These are phyloP conservation scores for Phaonia tiefii DNA, from an alignment of 2,888 invertebrate genomes.

Conservation along the genomic window DNA sequence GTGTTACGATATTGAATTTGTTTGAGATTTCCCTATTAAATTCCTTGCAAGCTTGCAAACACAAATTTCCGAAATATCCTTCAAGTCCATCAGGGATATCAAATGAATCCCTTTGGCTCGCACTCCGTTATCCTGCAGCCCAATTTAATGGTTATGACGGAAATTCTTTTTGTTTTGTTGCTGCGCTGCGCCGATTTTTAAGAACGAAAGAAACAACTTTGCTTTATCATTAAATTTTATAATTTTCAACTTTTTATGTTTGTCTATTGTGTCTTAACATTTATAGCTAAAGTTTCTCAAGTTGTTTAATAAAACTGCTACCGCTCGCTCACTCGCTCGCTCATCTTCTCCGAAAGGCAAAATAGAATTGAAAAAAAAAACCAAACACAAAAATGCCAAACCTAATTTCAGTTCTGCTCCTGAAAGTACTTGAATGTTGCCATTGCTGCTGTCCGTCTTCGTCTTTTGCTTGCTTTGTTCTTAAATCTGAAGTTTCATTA, in stretches of 20 bases:
- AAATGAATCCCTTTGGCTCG: no score
- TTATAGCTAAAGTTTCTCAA: constrained; percentile 61
- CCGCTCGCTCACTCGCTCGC: not conserved
- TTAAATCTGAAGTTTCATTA: constrained; percentile 56
- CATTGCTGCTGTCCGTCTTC: constrained; percentile 24
- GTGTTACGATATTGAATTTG: no score
- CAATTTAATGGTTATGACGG: constrained; percentile 8
- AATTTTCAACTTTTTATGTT: constrained; percentile 39
- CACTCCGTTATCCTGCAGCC: not conserved
- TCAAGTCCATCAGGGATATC: no score
- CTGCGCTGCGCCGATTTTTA: not conserved
- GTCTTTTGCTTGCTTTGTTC: constrained; percentile 22
- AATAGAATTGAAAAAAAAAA: not conserved
- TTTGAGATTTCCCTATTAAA: constrained; percentile 13
- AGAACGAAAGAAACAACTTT: constrained; percentile 26
- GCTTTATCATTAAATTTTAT: constrained; percentile 55
- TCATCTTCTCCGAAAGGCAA: constrained; percentile 21
- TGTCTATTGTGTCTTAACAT: constrained; percentile 64
- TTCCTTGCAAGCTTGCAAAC: not conserved
- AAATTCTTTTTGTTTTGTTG: not conserved
- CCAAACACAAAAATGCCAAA: constrained; percentile 32
- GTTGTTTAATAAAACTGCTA: constrained; percentile 50
- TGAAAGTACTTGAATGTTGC: not conserved
- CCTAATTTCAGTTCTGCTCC: constrained; percentile 26
- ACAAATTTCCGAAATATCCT: not conserved